Base-by-base conservation (phyloP, 2,797 vertebrate species). In the Sebastes aleutianus region DNA sequence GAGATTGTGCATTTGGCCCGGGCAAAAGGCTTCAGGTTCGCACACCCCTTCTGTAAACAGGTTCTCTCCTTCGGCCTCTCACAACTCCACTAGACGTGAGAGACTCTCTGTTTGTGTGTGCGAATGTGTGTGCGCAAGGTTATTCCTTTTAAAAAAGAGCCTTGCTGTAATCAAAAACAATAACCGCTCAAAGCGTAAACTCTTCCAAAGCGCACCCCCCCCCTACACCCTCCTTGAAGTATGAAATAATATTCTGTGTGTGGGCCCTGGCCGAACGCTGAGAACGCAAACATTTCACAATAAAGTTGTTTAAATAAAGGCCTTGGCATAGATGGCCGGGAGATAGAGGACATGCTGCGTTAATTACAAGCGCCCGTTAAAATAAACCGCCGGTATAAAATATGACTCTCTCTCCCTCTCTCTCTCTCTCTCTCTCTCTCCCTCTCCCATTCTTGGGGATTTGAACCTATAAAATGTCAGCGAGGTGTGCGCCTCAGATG, bases 201-300 rank as follows among this genome's bases (percentile, higher is more conserved):
- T 97, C 97, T 96, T 95, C 95, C 95, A 96, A 95, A 95, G 95
- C 36, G 36, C 36, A 39, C 36, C 36, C 68, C 65, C 64, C 73
- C n/a, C 59, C 69, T 16, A 64, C 78, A 79, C 79, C 80, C 64
- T 70, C 81, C 90, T 93, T 91, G 94, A 97, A 97, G 96, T 97
- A 98, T 97, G 97, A 97, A 98, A 97, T 97, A 96, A 96, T 96
- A 96, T 97, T 97, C 97, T 96, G 97, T 98, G 98, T 98, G 98
- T 99, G 98, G 98, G 97, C 98, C 96, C 94, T 29, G 84, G 87
- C 91, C 95, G 95, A 97, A 96, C 96, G 96, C 96, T 96, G 97
- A 96, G 97, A 98, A 98, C 96, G 97, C 97, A 98, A 99, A 98
- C 97, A 98, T 99, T 97, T 99, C 97, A 98, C 97, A 97, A 98